Conservation (phyloP, 2,888 invertebrate genomes). For the Taenaris catops region DNA sequence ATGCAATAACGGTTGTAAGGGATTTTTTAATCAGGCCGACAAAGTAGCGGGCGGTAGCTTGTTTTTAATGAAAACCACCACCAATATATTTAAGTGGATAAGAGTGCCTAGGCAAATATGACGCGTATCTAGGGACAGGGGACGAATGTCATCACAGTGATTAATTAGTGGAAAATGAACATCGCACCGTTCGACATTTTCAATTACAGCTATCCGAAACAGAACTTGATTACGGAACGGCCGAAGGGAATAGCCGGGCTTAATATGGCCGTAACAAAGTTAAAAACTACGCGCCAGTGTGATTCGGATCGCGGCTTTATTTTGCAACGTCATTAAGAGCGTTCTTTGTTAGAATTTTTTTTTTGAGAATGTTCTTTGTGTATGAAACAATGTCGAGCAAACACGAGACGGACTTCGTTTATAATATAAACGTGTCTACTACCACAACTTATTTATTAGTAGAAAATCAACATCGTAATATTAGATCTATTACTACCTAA, state of each 20-base stretch:
- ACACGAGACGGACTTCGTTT: too few species aligned
- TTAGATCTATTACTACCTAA: too few species aligned
- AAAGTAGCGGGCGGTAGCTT: too few species aligned
- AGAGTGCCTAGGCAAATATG: conserved; percentile 10
- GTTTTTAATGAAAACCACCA: background rate
- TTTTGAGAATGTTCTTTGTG: conserved; percentile 5
- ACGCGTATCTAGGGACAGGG: conserved; percentile 28
- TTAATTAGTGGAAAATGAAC: conserved; percentile 79
- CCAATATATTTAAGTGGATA: conserved; percentile 5
- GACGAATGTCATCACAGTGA: conserved; percentile 66
- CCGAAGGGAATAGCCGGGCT: conserved; percentile 51
- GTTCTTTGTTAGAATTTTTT: conserved; percentile 7
- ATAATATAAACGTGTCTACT: too few species aligned
- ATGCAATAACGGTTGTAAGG: too few species aligned
- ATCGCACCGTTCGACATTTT: conserved; percentile 68
- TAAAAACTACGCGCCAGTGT: conserved; percentile 45
- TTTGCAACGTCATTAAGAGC: conserved; percentile 12
- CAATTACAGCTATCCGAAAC: conserved; percentile 65
- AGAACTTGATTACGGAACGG: conserved; percentile 51
- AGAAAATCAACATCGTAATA: too few species aligned
- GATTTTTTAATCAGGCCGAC: too few species aligned
- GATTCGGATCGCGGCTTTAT: conserved; percentile 17
- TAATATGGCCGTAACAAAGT: conserved; percentile 49
- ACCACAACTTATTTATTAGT: too few species aligned
- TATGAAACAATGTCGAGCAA: too few species aligned